phyloP scores from a whole-genome alignment of 1,140 invertebrate genomes.

The Eumeta japonica region DNA sequence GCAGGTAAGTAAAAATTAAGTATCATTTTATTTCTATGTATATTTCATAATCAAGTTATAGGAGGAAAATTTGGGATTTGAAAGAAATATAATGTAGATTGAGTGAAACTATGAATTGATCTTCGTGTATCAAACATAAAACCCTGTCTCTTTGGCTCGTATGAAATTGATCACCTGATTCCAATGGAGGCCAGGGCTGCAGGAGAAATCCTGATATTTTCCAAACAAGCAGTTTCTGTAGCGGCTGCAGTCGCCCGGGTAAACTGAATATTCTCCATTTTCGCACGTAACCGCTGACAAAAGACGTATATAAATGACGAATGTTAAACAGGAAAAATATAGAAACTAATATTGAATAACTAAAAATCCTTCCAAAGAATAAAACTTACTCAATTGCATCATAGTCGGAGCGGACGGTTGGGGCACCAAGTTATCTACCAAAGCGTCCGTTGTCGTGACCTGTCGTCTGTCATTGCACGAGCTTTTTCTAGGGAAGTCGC shows the following conservation, averaged over 20 bases:
- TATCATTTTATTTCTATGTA: too few relatives aligned
- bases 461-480: constrained; percentile 34
- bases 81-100: too few relatives aligned
- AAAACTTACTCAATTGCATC: constrained; percentile 33
- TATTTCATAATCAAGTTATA: too few relatives aligned
- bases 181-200: constrained; percentile 76
- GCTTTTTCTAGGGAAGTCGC: constrained; percentile 58
- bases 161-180: constrained; percentile 62
- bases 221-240: constrained; percentile 81
- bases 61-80: too few relatives aligned
- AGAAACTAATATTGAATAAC: neutral
- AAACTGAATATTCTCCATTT: constrained; percentile 63
- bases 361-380: too few relatives aligned
- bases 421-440: too few relatives aligned
- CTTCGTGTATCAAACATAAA: too few relatives aligned
- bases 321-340: constrained; percentile 4
- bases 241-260: constrained; percentile 69
- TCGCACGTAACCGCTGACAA: constrained; percentile 58
- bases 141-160: too few relatives aligned
- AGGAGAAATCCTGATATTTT: constrained; percentile 68
- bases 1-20: too few relatives aligned
- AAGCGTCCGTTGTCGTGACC: constrained; percentile 20
- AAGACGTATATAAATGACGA: constrained; percentile 8
- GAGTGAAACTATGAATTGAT: too few relatives aligned
- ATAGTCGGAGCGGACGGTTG: too few relatives aligned